Base-by-base conservation (phyloP, 2,113 vertebrate genomes). In the Antigone vipio region DNA sequence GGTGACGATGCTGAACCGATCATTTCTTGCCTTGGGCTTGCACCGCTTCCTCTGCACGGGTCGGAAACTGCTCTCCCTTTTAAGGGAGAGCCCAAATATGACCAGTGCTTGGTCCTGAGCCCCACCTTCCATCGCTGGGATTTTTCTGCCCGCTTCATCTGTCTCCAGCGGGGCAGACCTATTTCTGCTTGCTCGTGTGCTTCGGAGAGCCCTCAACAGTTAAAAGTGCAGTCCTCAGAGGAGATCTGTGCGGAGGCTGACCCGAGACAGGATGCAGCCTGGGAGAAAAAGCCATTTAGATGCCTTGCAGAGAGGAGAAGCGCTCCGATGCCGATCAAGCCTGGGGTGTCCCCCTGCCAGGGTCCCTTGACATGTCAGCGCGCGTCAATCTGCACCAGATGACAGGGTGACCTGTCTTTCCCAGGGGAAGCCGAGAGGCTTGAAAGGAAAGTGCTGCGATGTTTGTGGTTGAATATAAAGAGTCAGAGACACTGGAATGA, bases 261-360 rank as follows among this genome's bases (percentile, higher is more conserved):
- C 19, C 62, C 24, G 27, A 55, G 50, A 12, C 16, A 42, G 56
- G 45, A 56, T 67, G 72, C 9, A 5, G 58, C 55, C 47, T 32
- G 44, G 49, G 50, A 64, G 23, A 29, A 56, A 38, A 53, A 71
- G 40, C 38, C 15, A 16, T 44, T 17, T 45, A 9, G 50, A 38
- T 85, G 69, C 29, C 20, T 50, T 60, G 45, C 38, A 35, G 73
- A 40, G 50, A 22, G 49, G 9, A 58, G 47, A 55, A 66, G 44
- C 3, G 3, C 35, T 78, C 66, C 2, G 6, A 29, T n/a, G 52
- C 40, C 2, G 1, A 17, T 9, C 0, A 9, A 81, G 69, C 72
- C 59, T 6, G 76, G 42, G 44, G 58, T 32, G 38, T 62, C 27
- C 73, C 53, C 44, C 18, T 52, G 42, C 44, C 56, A 47, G 62